Evolutionary conservation across 2,113 vertebrate genomes (phyloP), one percentile per base, ranked within the genome.

Genomic region (Pterocles gutturalis): DNA sequence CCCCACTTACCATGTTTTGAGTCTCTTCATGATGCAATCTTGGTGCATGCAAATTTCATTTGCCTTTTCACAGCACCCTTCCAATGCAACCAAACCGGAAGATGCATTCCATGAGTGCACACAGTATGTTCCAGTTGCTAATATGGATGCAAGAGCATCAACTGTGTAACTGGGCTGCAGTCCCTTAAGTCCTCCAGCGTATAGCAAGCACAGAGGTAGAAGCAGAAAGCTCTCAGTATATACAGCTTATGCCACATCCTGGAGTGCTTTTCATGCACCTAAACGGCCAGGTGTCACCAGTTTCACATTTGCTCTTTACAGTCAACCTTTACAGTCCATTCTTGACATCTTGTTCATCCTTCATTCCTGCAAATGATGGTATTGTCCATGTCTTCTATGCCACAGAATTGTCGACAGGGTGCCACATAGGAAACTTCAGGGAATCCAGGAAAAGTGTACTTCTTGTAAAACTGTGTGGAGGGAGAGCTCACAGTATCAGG

Each of bases 1-100:
- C 12, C 9, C 31, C 26, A n/a, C 14, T 72, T n/a, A 26, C 0
- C 0, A 0, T 51, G 48, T 5, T 72, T 91, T 66, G 55, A 75
- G 34, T 75, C 6, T 53, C 57, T 83, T 83, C 33, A 46, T 21
- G 9, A 58, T 31, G 5, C 34, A 69, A 12, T 60, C 16, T 46
- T 62, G 14, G 5, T 58, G 48, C 10, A 33, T 5, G 13, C 12
- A 58, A 80, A 80, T 18, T 53, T 54, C n/a, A 66, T 0, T 1
- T 8, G 31, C 24, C 16, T 77, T 86, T 93, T 55, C 19, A 80
- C 57, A 31, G 25, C 9, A 71, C 24, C 28, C 33, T 91, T 83
- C 34, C 49, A 83, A 38, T 10, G 19, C 28, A 60, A 69, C 7
- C 17, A 49, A 55, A 69, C 48, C 34, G 38, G 25, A 72, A 77